These are phyloP conservation scores for Craterocephalus amniculus DNA, from an alignment of 2,797 vertebrate species.

Conservation along the genomic window DNA sequence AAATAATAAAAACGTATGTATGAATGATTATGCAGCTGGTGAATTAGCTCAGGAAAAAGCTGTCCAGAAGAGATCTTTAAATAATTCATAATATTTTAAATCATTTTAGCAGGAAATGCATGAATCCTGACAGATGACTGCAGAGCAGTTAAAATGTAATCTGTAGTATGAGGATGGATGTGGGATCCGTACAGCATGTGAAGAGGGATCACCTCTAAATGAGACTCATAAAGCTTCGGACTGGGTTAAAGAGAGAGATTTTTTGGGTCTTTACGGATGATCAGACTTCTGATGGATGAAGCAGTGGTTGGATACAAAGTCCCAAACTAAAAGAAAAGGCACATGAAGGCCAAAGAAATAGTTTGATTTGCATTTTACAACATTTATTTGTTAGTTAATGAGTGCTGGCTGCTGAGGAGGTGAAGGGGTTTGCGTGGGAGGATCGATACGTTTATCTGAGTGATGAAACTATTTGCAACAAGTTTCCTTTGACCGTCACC, in stretches of 20 bases:
- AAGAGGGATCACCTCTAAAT: no score
- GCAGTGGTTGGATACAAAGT: neutral
- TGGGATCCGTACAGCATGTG: no score
- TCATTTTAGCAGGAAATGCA: no score
- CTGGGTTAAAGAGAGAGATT: neutral
- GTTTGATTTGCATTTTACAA: neutral
- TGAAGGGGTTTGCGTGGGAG: slow-evolving; percentile 35
- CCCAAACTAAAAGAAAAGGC: neutral
- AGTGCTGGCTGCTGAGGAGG: slow-evolving; percentile 12
- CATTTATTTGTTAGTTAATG: neutral
- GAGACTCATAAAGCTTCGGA: no score
- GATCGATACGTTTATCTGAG: slow-evolving; percentile 15
- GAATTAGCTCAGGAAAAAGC: neutral
- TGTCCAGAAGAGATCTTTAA: no score
- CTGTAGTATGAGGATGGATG: no score
- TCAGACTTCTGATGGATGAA: neutral
- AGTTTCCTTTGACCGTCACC: slow-evolving; percentile 29
- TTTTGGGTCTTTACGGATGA: neutral
- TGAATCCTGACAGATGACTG: no score
- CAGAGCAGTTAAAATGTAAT: no score
- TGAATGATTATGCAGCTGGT: neutral
- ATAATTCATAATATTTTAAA: no score
- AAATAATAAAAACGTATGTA: neutral
- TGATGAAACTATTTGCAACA: slow-evolving; percentile 33
- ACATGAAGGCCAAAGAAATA: neutral